A percentile compares a stretch with the other conserved stretches of the same genome.
phyloP scores from a whole-genome alignment of 2,888 invertebrate species.

The Oxyscelio sp. region DNA sequence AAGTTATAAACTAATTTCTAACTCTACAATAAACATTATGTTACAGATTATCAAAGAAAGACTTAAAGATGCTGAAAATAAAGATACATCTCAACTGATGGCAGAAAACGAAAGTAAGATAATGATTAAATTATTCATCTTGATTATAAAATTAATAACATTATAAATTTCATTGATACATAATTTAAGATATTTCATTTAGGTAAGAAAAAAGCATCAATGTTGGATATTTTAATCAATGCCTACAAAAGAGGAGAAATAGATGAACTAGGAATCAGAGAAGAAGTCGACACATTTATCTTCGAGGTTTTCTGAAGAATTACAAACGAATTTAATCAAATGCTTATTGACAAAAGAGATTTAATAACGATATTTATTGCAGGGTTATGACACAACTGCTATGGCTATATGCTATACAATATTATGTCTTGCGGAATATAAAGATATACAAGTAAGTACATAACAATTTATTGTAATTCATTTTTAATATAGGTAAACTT shows the following conservation, averaged over 20 bases:
- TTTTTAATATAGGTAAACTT: background rate
- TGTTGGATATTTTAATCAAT: slow-evolving; percentile 74
- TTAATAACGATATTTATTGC: background rate
- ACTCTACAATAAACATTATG: background rate
- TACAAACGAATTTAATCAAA: too few relatives aligned
- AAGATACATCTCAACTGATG: slow-evolving; percentile 2
- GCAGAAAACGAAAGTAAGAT: slow-evolving; percentile 33
- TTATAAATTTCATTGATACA: background rate
- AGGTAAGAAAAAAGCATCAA: slow-evolving; percentile 58
- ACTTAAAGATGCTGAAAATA: slow-evolving; percentile 15
- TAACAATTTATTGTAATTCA: background rate
- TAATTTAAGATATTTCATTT: background rate
- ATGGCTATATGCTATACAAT: background rate
- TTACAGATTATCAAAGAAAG: slow-evolving; percentile 32
- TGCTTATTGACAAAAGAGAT: too few relatives aligned
- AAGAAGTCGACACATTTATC: slow-evolving; percentile 62
- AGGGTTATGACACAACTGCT: slow-evolving; percentile 50
- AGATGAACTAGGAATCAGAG: slow-evolving; percentile 70
- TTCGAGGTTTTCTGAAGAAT: slow-evolving; percentile 45
- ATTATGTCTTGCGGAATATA: slow-evolving; percentile 8
- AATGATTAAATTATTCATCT: background rate
- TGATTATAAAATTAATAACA: background rate
- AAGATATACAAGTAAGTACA: slow-evolving; percentile 13
- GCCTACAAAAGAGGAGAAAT: slow-evolving; percentile 71
- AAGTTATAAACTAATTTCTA: background rate